Percentiles rank a stretch among this genome's conserved stretches.
Evolutionary conservation across 2,797 vertebrate genomes (phyloP).

Genomic region (Momotus momota): DNA sequence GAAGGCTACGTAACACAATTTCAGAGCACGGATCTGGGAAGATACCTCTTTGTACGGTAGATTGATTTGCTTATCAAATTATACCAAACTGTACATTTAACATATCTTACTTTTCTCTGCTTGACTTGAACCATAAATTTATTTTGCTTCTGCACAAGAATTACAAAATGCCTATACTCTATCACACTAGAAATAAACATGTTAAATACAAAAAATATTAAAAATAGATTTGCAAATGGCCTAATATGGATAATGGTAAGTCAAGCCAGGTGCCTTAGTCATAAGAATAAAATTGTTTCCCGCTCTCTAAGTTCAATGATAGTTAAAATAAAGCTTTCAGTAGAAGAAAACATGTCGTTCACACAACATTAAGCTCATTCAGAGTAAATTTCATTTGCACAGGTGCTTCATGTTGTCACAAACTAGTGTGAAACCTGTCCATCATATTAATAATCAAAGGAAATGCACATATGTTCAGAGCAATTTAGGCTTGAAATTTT

Average conservation of each 20-base stretch:
- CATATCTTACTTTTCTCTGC: slow-evolving; percentile 3
- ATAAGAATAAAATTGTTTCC: not conserved
- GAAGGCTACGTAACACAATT: not conserved
- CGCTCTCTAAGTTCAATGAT: slow-evolving; percentile 26
- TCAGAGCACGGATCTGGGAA: not conserved
- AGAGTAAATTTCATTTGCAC: slow-evolving; percentile 53
- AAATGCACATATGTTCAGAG: slow-evolving; percentile 59
- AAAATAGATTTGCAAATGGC: not conserved
- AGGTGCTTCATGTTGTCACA: slow-evolving; percentile 49
- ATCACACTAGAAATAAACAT: slow-evolving; percentile 27
- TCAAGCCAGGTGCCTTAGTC: not conserved
- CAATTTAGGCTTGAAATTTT: slow-evolving; percentile 62
- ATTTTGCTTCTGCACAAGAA: slow-evolving; percentile 18
- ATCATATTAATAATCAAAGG: slow-evolving; percentile 73
- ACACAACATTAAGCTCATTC: slow-evolving; percentile 28
- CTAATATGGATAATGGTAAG: not conserved
- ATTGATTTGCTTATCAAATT: slow-evolving; percentile 52
- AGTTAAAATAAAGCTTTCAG: slow-evolving; percentile 47
- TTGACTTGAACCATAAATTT: slow-evolving; percentile 33
- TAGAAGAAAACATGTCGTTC: slow-evolving; percentile 5
- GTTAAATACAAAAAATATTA: slow-evolving; percentile 6
- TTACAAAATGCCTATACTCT: slow-evolving; percentile 26
- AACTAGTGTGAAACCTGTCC: slow-evolving; percentile 52
- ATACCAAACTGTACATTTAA: slow-evolving; percentile 1
- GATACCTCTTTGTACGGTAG: not conserved